Percentiles rank a stretch among this genome's conserved stretches.
phyloP scores from a whole-genome alignment of 2,888 invertebrate genomes.

The Trimorus sp. region DNA sequence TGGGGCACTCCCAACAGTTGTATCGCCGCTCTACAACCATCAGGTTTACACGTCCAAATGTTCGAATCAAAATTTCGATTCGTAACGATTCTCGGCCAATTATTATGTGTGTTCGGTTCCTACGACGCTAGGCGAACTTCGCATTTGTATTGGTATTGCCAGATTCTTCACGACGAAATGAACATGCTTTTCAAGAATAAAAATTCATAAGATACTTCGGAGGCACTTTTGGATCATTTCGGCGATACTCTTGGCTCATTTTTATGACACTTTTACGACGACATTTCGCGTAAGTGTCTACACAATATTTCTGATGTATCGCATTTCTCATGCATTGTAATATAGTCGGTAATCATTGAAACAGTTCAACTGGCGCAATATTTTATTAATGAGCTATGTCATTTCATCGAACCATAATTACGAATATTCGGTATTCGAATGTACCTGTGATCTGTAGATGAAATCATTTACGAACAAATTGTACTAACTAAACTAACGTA shows the following conservation, averaged over 20 bases:
- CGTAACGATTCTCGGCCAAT: slow-evolving; percentile 19
- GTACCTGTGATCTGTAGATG: too few species aligned
- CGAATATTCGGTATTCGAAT: too few species aligned
- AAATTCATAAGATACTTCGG: slow-evolving; percentile 57
- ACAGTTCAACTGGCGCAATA: too few species aligned
- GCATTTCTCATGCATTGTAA: slow-evolving; percentile 22
- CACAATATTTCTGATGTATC: slow-evolving; percentile 31
- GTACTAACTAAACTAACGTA: too few species aligned
- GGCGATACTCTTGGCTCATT: slow-evolving; percentile 32
- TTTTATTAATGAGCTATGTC: too few species aligned
- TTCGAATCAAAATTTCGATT: slow-evolving; percentile 33
- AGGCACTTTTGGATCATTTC: slow-evolving; percentile 31
- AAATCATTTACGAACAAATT: neutral
- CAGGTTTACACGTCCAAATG: slow-evolving; percentile 39
- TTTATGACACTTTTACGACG: slow-evolving; percentile 47
- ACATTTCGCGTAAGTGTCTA: slow-evolving; percentile 35
- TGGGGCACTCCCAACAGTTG: slow-evolving; percentile 15
- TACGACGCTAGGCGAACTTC: slow-evolving; percentile 14
- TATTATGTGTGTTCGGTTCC: slow-evolving; percentile 29
- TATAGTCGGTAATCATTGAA: too few species aligned
- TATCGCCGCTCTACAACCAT: slow-evolving; percentile 7
- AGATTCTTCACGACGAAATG: slow-evolving; percentile 40
- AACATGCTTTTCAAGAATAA: slow-evolving; percentile 50
- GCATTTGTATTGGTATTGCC: slow-evolving; percentile 25
- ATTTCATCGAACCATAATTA: slow-evolving; percentile 16